These are phyloP conservation scores for Autographa pulchrina DNA, from an alignment of 2,888 invertebrate genomes.

Conservation along the genomic window DNA sequence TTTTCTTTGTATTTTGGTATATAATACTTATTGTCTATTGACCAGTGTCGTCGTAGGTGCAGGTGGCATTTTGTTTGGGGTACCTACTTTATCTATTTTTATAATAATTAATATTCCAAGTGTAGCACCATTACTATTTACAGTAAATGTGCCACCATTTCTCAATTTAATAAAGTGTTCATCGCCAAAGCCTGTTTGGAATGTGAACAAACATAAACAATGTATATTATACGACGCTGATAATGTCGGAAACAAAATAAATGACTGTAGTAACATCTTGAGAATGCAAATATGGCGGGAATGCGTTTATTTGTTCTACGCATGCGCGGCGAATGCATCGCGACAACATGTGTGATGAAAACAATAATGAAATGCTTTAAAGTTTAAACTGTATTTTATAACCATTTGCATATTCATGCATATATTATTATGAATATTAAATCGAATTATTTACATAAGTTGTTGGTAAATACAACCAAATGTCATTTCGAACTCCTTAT, in stretches of 20 bases:
- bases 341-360: conserved; percentile 27
- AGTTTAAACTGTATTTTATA: conserved; percentile 12
- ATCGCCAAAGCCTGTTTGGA: conserved; percentile 14
- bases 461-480: background rate
- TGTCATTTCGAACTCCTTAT: background rate
- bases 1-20: no score
- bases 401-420: conserved; percentile 7
- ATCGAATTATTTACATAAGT: background rate
- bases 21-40: background rate
- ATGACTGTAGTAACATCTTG: conserved; percentile 44
- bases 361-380: conserved; percentile 24
- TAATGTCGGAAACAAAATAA: conserved; percentile 43
- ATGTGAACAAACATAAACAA: conserved; percentile 32
- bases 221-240: conserved; percentile 12
- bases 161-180: conserved; percentile 2
- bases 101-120: background rate
- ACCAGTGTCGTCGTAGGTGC: background rate
- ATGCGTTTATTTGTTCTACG: conserved; percentile 51
- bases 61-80: no score
- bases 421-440: background rate
- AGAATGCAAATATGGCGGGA: conserved; percentile 50
- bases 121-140: background rate
- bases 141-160: background rate
- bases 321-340: conserved; percentile 31
- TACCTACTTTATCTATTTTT: no score